phyloP scores from a whole-genome alignment of 1,140 invertebrate species.

The Bradynema listronoti region DNA sequence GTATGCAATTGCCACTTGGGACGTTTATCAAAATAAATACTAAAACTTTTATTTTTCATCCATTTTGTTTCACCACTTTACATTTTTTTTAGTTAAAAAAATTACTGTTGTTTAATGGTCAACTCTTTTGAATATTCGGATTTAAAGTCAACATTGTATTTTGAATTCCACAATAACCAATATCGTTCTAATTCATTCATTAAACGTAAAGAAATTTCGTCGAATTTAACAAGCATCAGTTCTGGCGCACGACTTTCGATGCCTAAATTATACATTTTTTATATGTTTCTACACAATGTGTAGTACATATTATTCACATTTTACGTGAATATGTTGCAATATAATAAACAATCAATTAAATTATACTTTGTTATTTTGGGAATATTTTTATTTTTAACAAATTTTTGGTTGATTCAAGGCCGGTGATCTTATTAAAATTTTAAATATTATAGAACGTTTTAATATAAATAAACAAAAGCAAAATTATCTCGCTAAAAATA shows the following conservation, averaged over 20 bases:
- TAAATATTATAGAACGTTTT: too few species aligned
- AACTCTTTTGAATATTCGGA: constrained; percentile 9
- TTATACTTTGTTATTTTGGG: too few species aligned
- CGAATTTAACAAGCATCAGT: constrained; percentile 31
- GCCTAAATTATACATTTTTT: constrained; percentile 24
- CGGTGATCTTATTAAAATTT: too few species aligned
- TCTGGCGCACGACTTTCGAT: constrained; percentile 22
- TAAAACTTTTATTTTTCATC: constrained; percentile 12
- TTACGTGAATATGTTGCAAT: too few species aligned
- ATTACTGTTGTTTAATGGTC: constrained; percentile 20
- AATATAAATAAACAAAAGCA: too few species aligned
- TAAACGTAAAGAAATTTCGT: constrained; percentile 16
- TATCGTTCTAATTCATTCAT: constrained; percentile 33
- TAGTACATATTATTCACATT: too few species aligned
- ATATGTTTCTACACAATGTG: constrained; percentile 14
- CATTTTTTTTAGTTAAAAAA: neutral
- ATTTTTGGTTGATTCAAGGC: too few species aligned
- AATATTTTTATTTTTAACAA: too few species aligned
- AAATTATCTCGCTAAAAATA: too few species aligned
- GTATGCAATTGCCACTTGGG: constrained; percentile 14
- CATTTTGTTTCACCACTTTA: constrained; percentile 9
- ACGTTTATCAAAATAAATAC: constrained; percentile 29
- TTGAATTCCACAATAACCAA: constrained; percentile 32
- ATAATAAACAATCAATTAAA: too few species aligned
- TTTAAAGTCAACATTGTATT: constrained; percentile 16